Evolutionary conservation across 1,140 invertebrate genomes (phyloP).

Genomic region (Ceratosolen solmsi): DNA sequence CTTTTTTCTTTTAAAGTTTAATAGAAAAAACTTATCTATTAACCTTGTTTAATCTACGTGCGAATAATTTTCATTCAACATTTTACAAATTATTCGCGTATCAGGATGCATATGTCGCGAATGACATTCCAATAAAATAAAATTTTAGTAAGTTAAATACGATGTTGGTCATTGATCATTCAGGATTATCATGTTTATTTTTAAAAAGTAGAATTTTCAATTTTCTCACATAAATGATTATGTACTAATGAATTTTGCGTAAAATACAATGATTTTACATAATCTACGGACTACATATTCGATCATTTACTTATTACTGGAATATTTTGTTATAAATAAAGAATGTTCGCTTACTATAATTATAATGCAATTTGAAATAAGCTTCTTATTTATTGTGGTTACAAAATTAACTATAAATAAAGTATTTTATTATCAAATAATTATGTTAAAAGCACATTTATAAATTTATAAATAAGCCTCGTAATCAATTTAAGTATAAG

Average conservation of each 20-base stretch:
- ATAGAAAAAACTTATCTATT: slow-evolving; percentile 34
- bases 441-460: background rate
- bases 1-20: background rate
- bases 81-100: slow-evolving; percentile 37
- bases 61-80: slow-evolving; percentile 33
- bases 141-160: slow-evolving; percentile 47
- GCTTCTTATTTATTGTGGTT: background rate
- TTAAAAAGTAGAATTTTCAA: slow-evolving; percentile 50
- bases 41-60: slow-evolving; percentile 19
- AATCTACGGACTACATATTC: no score
- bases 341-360: no score
- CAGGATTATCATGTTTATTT: slow-evolving; percentile 40
- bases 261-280: slow-evolving; percentile 27
- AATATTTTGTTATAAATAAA: background rate
- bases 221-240: slow-evolving; percentile 53
- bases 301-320: no score
- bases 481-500: background rate
- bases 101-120: slow-evolving; percentile 28
- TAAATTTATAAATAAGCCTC: background rate
- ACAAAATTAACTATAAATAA: no score
- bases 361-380: background rate
- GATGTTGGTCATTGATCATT: slow-evolving; percentile 46
- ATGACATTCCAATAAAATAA: slow-evolving; percentile 43
- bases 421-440: background rate
- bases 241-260: slow-evolving; percentile 34